Conservation (phyloP, 1,140 invertebrate species). For the Hypothenemus hampei region DNA sequence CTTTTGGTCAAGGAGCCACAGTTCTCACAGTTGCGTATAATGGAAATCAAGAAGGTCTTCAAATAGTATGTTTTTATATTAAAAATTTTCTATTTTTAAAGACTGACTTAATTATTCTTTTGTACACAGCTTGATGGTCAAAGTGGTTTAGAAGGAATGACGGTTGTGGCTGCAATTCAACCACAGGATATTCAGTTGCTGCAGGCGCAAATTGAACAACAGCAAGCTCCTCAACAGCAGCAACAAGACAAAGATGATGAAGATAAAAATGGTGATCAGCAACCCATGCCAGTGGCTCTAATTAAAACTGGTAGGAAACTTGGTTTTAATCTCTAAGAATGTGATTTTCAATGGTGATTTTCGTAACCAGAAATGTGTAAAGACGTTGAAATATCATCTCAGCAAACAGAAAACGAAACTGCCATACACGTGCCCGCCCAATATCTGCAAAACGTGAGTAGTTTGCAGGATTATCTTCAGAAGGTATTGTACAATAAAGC, state of each 20-base stretch:
- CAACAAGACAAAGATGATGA: conserved; percentile 53
- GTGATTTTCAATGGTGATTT: neutral
- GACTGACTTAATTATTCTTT: neutral
- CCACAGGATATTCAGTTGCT: conserved; percentile 61
- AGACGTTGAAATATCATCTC: conserved; percentile 12
- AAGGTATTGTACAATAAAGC: too few relatives aligned
- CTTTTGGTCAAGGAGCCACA: conserved; percentile 58
- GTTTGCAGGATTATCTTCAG: conserved; percentile 49
- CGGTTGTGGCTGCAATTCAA: conserved; percentile 58
- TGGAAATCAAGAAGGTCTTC: conserved; percentile 52
- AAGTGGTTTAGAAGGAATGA: conserved; percentile 55
- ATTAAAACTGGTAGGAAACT: conserved; percentile 48
- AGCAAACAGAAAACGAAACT: conserved; percentile 25
- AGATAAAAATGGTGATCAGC: conserved; percentile 29
- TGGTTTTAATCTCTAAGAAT: neutral
- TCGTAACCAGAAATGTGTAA: conserved; percentile 17
- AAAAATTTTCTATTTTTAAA: neutral
- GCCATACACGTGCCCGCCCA: conserved; percentile 39
- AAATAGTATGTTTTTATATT: conserved; percentile 50
- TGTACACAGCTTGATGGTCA: conserved; percentile 48
- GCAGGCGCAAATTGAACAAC: conserved; percentile 29
- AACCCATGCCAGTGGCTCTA: conserved; percentile 48
- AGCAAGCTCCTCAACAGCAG: conserved; percentile 50
- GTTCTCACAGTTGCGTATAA: conserved; percentile 70
- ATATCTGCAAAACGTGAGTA: conserved; percentile 44